Evolutionary conservation across 1,140 invertebrate genomes (phyloP).

Genomic region (Aphis gossypii): DNA sequence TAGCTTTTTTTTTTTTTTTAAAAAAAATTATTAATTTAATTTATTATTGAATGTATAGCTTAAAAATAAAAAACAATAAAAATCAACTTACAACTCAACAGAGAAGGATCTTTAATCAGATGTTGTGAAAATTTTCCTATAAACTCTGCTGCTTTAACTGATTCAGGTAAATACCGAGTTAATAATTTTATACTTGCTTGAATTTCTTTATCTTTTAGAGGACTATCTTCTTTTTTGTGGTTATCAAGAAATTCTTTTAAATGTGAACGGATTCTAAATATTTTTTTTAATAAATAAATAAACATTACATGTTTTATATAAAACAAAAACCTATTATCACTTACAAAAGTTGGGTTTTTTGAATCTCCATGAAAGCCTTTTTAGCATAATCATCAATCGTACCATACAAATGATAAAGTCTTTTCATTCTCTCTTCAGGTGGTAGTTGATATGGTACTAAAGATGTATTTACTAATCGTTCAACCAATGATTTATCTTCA

Average conservation of each 20-base stretch:
- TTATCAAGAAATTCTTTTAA: conserved; percentile 87
- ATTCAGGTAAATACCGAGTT: conserved; percentile 85
- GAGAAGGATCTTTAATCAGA: conserved; percentile 77
- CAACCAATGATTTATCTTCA: conserved; percentile 83
- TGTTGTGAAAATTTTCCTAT: conserved; percentile 86
- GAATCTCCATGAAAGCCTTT: conserved; percentile 93
- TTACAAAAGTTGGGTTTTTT: conserved; percentile 87
- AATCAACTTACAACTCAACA: conserved; percentile 68
- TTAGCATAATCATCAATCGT: conserved; percentile 95
- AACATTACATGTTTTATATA: conserved; percentile 48
- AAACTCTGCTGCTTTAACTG: conserved; percentile 91
- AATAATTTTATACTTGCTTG: conserved; percentile 69
- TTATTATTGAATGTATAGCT: background rate
- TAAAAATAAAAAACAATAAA: too few species aligned
- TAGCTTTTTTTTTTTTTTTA: conserved; percentile 65
- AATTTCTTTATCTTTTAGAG: conserved; percentile 75
- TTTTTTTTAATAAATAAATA: conserved; percentile 55
- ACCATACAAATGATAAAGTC: conserved; percentile 88
- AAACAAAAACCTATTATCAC: conserved; percentile 61
- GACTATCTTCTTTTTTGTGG: conserved; percentile 71
- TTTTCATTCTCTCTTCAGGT: conserved; percentile 90
- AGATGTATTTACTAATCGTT: conserved; percentile 93
- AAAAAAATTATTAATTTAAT: background rate
- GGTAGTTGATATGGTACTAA: conserved; percentile 91
- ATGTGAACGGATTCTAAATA: conserved; percentile 76